Percentiles rank a stretch among this genome's conserved stretches.
Conservation (phyloP, 1,140 invertebrate genomes). For the Nomia melanderi region DNA sequence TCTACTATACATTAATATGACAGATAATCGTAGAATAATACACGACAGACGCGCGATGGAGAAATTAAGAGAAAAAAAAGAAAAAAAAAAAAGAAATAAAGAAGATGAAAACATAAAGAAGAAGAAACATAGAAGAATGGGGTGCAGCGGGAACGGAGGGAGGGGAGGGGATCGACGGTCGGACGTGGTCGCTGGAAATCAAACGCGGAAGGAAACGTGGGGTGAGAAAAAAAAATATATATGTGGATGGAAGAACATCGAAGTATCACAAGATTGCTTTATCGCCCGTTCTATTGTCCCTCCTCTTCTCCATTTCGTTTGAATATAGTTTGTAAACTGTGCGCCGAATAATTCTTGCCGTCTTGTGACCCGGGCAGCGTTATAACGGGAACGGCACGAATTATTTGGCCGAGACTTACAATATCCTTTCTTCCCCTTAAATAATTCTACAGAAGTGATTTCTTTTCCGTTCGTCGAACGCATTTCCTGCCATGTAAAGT, state of each 20-base stretch:
- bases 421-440: slow-evolving; percentile 22
- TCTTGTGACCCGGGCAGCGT: too few relatives aligned
- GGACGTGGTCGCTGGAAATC: slow-evolving; percentile 30
- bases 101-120: too few relatives aligned
- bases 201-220: slow-evolving; percentile 38
- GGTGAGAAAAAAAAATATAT: slow-evolving; percentile 45
- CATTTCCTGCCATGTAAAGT: slow-evolving; percentile 6
- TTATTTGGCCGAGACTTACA: neutral
- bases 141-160: slow-evolving; percentile 37
- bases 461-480: slow-evolving; percentile 15
- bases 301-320: slow-evolving; percentile 45
- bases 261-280: slow-evolving; percentile 79
- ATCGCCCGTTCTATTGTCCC: slow-evolving; percentile 57
- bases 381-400: neutral
- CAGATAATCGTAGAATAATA: slow-evolving; percentile 78
- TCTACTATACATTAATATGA: slow-evolving; percentile 80
- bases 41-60: slow-evolving; percentile 74
- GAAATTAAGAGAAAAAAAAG: slow-evolving; percentile 56
- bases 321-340: slow-evolving; percentile 13
- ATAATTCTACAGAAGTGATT: slow-evolving; percentile 19
- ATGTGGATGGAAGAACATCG: slow-evolving; percentile 60
- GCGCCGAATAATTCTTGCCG: neutral
- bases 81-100: too few relatives aligned
- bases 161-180: slow-evolving; percentile 29
- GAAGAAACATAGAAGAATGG: neutral